phyloP scores from a whole-genome alignment of 2,113 vertebrate species.

The Scomber scombrus region DNA sequence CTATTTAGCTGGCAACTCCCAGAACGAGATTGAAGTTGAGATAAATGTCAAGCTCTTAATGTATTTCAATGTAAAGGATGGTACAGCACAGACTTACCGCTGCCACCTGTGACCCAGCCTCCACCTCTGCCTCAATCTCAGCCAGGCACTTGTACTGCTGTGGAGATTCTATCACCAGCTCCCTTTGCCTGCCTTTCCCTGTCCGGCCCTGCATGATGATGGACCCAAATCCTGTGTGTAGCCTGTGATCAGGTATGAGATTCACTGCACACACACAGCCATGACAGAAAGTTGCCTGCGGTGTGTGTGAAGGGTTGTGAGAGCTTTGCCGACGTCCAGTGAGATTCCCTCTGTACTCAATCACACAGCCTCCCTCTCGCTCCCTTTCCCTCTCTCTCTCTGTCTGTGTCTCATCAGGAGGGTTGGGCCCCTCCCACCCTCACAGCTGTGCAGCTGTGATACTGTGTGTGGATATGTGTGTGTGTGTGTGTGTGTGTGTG shows the following conservation, averaged over 20 bases:
- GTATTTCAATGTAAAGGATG: conserved; percentile 1
- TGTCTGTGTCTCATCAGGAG: conserved; percentile 64
- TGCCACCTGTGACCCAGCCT: conserved; percentile 80
- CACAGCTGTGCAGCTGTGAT: conserved; percentile 77
- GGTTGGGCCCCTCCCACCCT: conserved; percentile 77
- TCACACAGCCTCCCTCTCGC: conserved; percentile 60
- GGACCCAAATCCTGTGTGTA: not conserved
- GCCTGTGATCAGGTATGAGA: conserved; percentile 32
- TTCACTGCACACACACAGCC: conserved; percentile 32
- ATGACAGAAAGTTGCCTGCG: conserved; percentile 38
- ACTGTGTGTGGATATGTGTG: conserved; percentile 27
- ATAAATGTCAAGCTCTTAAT: not conserved
- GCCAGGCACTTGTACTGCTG: conserved; percentile 87
- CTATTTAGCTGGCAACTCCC: not conserved
- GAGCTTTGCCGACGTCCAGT: conserved; percentile 47
- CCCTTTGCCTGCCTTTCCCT: conserved; percentile 88
- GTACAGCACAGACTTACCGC: conserved; percentile 86
- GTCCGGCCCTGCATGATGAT: conserved; percentile 90
- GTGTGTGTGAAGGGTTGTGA: conserved; percentile 22
- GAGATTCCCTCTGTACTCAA: conserved; percentile 59
- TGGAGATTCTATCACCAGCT: conserved; percentile 88
- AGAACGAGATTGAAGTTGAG: not conserved
- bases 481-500: conserved; percentile 22
- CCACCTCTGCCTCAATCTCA: conserved; percentile 87
- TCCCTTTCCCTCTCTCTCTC: conserved; percentile 15